Evolutionary conservation across 2,888 invertebrate genomes (phyloP).

Genomic region (Ferrisia virgata): DNA sequence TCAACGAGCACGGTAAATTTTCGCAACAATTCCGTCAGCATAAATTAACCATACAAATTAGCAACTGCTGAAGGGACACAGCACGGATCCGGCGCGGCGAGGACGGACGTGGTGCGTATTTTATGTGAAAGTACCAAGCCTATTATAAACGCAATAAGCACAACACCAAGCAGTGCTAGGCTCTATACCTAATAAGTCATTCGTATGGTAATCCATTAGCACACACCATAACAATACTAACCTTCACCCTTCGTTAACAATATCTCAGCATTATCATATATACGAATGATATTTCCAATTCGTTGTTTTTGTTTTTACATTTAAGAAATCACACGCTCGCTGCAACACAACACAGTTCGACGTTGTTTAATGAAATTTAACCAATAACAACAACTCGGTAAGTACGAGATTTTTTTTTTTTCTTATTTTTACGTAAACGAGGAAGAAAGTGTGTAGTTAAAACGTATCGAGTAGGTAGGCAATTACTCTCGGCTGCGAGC

Average conservation of each 20-base stretch:
- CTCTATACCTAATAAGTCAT: too few relatives aligned
- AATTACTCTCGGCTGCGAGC: slow-evolving; percentile 18
- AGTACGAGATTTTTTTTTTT: background rate
- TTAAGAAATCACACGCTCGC: background rate
- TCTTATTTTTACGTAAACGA: background rate
- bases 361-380: background rate
- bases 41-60: background rate
- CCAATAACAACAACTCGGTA: background rate
- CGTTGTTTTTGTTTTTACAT: too few relatives aligned
- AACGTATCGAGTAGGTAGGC: background rate
- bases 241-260: background rate
- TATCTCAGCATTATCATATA: background rate
- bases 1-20: background rate
- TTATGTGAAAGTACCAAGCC: background rate
- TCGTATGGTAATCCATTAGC: background rate
- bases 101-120: background rate
- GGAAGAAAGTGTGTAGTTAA: slow-evolving; percentile 19
- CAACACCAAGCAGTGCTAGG: too few relatives aligned
- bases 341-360: too few relatives aligned
- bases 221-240: too few relatives aligned
- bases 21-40: background rate
- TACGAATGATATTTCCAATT: background rate
- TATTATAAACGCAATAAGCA: background rate
- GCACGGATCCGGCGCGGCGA: too few relatives aligned
- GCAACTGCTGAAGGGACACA: background rate